Base-by-base conservation (phyloP, 2,888 invertebrate species). In the Leptinotarsa juncta region DNA sequence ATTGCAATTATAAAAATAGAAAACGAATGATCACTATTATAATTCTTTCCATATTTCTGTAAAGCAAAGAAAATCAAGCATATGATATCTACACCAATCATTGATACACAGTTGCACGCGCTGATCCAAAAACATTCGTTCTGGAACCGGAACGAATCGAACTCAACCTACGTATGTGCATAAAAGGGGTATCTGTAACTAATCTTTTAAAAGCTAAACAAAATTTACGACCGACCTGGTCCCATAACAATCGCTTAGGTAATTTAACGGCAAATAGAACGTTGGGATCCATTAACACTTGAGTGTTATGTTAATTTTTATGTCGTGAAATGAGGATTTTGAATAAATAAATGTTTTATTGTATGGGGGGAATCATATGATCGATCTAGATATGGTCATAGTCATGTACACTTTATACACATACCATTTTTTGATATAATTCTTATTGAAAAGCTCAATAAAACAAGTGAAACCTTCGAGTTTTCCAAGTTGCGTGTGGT, bases 271-370 rank as follows among this genome's bases (percentile, higher is more conserved):
- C 62, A 62, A 62, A 62, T 62, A 62, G 32, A 62, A 62, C 62
- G 62, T 42, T 62, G 62, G 42, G 42, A 67, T 26, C 48, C 72
- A 72, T 72, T 72, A 72, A 72, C 72, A 72, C 72, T 72, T 55
- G 53, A 67, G 49, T 67, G 20, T 72, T 72, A 72, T 72, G 67
- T 60, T 68, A 72, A 72, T 72, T 53, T 72, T 57, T 18, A 16
- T 23, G 67, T 57, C 51, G 48, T 72, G 20, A 72, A 72, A 18
- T 18, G n/a, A 51, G 32, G n/a, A 68, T 32, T 14, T 55, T 68
- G 68, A 68, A 68, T 68, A 55, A 50, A 55, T 57, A n/a, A 14
- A 15, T 53, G n/a, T 57, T 18, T 32, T 16, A 62, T 62, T 15
- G n/a, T 14, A 26, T 26, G 42, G 7, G 5, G 7, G 18, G n/a